Base-by-base conservation (phyloP, 2,113 vertebrate species). In the Phocoena sinus region DNA sequence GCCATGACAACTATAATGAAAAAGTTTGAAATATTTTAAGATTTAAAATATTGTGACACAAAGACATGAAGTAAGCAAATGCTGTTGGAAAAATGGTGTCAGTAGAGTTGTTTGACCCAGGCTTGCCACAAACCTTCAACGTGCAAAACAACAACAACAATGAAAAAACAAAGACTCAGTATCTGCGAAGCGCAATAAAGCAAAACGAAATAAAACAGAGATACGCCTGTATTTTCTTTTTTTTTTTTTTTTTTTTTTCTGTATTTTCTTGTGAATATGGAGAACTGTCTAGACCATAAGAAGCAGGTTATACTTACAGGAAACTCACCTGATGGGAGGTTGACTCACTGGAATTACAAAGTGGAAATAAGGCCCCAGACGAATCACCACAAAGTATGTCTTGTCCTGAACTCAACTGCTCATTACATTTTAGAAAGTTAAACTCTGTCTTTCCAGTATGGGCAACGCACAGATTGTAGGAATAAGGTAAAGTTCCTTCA, bases 401-500 rank as follows among this genome's bases (percentile, higher is more conserved):
- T 93, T 96, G 95, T 74, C 73, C 86, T 60, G 87, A 95, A 84
- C 44, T 92, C 83, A 96, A 11, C 0, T 88, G 92, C 4, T 97
- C 97, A 60, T 9, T 96, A 83, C 81, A 93, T 65, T 70, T 71
- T 21, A 96, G 63, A 58, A 97, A 96, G 76, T 96, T 96, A 70
- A 98, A 96, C 10, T 97, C 97, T 23, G 94, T 87, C 71, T 92
- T 97, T 44, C 91, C 96, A 11, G 76, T 82, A 0, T 97, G 86
- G 0, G 91, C 90, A 50, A 97, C 83, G 2, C 97, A 98, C 33
- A 98, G 31, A 94, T 98, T 97, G 88, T 98, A 98, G 17, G 98
- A 98, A 93, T 98, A 98, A 2, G 98, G 97, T 60, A 98, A 95
- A 68, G 98, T 98, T 5, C 98, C 98, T 6, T 97, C 97, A 1